These are phyloP conservation scores for Botia almorhae DNA, from an alignment of 2,797 vertebrate genomes.

Conservation along the genomic window DNA sequence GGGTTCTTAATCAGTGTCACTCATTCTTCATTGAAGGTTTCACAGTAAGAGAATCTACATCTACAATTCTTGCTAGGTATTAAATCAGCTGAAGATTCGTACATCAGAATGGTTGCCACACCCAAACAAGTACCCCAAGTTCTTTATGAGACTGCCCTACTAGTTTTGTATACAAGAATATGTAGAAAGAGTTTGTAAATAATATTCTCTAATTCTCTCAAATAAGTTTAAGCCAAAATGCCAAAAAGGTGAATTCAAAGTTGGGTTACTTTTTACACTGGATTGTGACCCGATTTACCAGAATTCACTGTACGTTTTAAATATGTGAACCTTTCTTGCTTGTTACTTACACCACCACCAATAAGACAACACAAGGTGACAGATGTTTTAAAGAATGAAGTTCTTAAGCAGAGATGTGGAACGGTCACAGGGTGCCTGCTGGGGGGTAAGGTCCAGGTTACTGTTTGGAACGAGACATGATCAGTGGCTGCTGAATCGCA, in stretches of 20 bases:
- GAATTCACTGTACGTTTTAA: neutral
- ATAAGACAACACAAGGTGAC: neutral
- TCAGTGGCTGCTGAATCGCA: slow-evolving; percentile 75
- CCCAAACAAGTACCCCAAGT: neutral
- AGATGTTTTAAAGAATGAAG: slow-evolving; percentile 7
- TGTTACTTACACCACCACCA: neutral
- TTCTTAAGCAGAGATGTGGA: slow-evolving; percentile 44
- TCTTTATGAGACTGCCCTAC: no score
- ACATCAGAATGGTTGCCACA: neutral
- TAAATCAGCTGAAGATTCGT: slow-evolving; percentile 19
- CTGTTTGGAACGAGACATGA: slow-evolving; percentile 86
- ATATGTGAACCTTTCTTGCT: neutral
- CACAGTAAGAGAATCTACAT: slow-evolving; percentile 39
- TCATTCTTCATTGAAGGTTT: slow-evolving; percentile 60
- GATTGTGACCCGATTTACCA: neutral
- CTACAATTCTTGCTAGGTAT: neutral
- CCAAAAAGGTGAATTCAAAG: neutral
- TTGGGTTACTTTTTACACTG: neutral
- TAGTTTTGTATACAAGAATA: no score
- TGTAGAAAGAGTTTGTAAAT: no score
- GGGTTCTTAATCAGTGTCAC: slow-evolving; percentile 54
- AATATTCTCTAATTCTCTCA: no score
- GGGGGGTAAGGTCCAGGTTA: slow-evolving; percentile 90
- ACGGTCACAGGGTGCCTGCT: slow-evolving; percentile 63
- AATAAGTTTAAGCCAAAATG: neutral